Percentiles rank a stretch among this genome's conserved stretches.
Evolutionary conservation across 2,888 invertebrate genomes (phyloP).

Genomic region (Iphiclides podalirius): DNA sequence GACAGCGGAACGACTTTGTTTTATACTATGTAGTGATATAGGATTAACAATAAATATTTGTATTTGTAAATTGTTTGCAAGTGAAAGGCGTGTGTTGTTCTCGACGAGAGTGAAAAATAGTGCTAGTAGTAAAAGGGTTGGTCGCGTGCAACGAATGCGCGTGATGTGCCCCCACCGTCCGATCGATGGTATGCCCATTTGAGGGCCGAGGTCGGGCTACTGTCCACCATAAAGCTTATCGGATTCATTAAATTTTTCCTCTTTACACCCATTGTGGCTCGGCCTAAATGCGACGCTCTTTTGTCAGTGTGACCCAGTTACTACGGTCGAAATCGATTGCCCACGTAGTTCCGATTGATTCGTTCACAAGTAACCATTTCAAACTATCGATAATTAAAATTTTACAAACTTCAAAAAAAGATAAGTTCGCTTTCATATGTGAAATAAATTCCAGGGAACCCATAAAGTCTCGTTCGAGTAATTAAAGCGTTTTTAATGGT

Average conservation of each 20-base stretch:
- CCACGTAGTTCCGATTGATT: constrained; percentile 40
- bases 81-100: not conserved
- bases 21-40: too few relatives aligned
- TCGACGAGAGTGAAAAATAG: constrained; percentile 13
- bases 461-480: too few relatives aligned
- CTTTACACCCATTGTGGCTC: constrained; percentile 56
- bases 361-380: not conserved
- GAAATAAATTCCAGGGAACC: too few relatives aligned
- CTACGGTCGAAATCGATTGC: constrained; percentile 63
- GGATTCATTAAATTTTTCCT: constrained; percentile 66
- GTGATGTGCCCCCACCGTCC: constrained; percentile 56
- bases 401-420: too few relatives aligned
- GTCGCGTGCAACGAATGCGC: constrained; percentile 52
- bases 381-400: too few relatives aligned
- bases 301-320: constrained; percentile 73
- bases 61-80: too few relatives aligned
- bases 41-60: too few relatives aligned
- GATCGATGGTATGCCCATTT: constrained; percentile 69
- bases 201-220: constrained; percentile 78
- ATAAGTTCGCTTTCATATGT: too few relatives aligned
- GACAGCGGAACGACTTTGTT: too few relatives aligned
- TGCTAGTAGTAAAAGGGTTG: constrained; percentile 34
- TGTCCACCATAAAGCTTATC: constrained; percentile 74
- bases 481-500: too few relatives aligned
- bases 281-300: constrained; percentile 59